Evolutionary conservation across 2,113 vertebrate genomes (phyloP), one percentile per base, ranked within the genome.

Genomic region (Catharus fuscescens): DNA sequence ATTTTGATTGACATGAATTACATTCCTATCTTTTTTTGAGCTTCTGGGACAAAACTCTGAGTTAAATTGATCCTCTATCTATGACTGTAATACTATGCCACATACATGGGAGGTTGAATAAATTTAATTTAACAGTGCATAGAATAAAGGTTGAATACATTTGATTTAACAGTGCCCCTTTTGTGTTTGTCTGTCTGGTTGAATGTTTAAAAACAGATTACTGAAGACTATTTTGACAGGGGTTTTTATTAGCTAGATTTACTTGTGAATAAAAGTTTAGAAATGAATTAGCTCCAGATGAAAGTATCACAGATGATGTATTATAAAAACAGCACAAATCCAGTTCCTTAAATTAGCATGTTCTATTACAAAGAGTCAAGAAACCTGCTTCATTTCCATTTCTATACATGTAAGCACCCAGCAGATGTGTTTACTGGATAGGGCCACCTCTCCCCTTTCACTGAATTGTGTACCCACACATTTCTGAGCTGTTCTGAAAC

Each of bases 171-270:
- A 54, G 64, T 29, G 20, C 52, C 66, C 23, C 40, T 80, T 80
- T 80, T 65, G 81, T 42, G 45, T 53, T 54, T 88, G 54, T 53
- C 56, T 92, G 38, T 32, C 47, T 66, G 36, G 15, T 1, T 74
- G 61, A 34, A 80, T 45, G 67, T 82, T 81, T 65, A 82, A 86
- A 78, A 95, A 48, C 40, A 77, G 57, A 86, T 69, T 74, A 60
- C 34, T 85, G 38, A 23, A 74, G 57, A 57, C 23, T 80, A 42
- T 86, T 93, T 65, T 76, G 84, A 85, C 73, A 69, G 28, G 26
- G 3, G 12, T 64, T 84, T 92, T 91, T 95, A 81, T 90, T 54
- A 94, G 32, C 48, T 57, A 90, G 57, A 79, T 93, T 92, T 95
- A 25, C 45, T 91, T 64, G 50, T 56, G 62, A 90, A 91, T 70